These are phyloP conservation scores for Donacobius atricapilla DNA, from an alignment of 2,113 vertebrate species.

Conservation along the genomic window DNA sequence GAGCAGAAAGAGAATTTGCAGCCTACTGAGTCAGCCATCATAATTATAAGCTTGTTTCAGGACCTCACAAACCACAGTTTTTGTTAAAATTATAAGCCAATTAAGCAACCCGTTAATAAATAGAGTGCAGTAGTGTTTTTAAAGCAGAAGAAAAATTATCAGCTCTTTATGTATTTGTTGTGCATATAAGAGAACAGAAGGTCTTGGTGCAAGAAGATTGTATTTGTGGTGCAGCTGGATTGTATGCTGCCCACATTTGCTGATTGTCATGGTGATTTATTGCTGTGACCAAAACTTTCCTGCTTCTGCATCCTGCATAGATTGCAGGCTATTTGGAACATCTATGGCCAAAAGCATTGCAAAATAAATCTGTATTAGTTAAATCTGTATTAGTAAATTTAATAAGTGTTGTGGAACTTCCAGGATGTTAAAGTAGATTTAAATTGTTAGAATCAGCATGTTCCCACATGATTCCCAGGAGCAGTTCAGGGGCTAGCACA, in stretches of 20 bases:
- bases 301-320: not conserved
- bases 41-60: slow-evolving; percentile 45
- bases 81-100: slow-evolving; percentile 53
- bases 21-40: slow-evolving; percentile 40
- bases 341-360: not conserved
- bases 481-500: not conserved
- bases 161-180: not conserved
- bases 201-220: not conserved
- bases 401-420: not conserved
- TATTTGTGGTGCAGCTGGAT: not conserved
- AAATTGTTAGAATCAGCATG: not conserved
- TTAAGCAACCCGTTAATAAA: slow-evolving; percentile 24
- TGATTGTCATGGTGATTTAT: slow-evolving; percentile 14
- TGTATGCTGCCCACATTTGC: slow-evolving; percentile 3
- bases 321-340: not conserved
- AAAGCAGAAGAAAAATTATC: slow-evolving; percentile 7
- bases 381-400: not conserved
- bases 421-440: not conserved
- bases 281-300: not conserved
- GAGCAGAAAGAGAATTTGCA: slow-evolving; percentile 55
- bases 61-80: slow-evolving; percentile 34
- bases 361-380: not conserved
- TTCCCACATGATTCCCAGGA: not conserved
- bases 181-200: not conserved
- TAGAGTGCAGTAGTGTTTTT: not conserved